Conservation (phyloP, 2,888 invertebrate genomes). For the Cylindroiulus punctatus region DNA sequence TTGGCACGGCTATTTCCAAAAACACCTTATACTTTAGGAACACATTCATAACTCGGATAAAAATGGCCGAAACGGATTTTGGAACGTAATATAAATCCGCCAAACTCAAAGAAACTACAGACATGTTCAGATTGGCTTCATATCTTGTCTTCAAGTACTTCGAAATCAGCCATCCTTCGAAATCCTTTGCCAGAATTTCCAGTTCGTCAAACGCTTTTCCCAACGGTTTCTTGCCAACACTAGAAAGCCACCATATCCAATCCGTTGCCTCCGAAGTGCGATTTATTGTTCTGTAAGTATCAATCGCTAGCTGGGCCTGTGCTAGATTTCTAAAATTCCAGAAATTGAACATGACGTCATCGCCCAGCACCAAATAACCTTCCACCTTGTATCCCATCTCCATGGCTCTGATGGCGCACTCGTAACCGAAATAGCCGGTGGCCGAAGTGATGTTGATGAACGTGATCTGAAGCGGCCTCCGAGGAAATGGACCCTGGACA, state of each 20-base stretch:
- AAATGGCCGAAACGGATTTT: conserved; percentile 8
- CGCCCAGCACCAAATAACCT: conserved; percentile 55
- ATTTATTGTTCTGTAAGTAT: not conserved
- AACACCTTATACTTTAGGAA: conserved; percentile 40
- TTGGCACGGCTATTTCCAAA: conserved; percentile 54
- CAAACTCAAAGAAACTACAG: not conserved
- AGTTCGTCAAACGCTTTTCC: not conserved
- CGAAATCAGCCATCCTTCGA: not conserved
- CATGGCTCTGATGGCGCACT: conserved; percentile 56
- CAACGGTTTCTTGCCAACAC: not conserved
- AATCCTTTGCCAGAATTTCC: not conserved
- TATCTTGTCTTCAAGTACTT: not conserved
- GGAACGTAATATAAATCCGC: conserved; percentile 50
- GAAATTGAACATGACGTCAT: conserved; percentile 54
- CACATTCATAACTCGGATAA: conserved; percentile 45
- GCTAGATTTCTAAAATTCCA: conserved; percentile 49
- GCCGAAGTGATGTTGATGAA: conserved; percentile 43
- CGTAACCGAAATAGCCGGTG: conserved; percentile 48
- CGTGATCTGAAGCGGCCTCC: conserved; percentile 39
- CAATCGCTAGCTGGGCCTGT: not conserved
- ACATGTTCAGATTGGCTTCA: not conserved
- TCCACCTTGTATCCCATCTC: conserved; percentile 55
- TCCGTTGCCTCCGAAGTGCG: not conserved
- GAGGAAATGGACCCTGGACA: not conserved
- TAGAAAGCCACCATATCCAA: conserved; percentile 50